Percentiles rank a stretch among this genome's conserved stretches.
Conservation (phyloP, 2,888 invertebrate genomes). For the Minunthozetes semirufus region DNA sequence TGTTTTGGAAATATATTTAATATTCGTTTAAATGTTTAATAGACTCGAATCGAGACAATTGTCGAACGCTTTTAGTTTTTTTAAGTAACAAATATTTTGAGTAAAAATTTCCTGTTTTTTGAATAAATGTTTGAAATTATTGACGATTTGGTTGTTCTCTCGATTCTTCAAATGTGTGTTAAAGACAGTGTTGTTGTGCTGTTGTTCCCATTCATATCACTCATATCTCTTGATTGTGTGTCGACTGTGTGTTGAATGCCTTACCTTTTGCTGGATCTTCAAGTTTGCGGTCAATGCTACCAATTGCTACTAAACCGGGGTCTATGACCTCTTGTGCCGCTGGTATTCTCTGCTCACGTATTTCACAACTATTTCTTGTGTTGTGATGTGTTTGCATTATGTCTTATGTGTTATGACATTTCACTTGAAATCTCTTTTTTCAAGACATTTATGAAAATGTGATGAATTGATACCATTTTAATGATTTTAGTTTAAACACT, state of each 20-base stretch:
- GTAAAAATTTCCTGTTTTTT: neutral
- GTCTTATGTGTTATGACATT: neutral
- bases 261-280: constrained; percentile 19
- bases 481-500: neutral
- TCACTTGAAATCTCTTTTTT: neutral
- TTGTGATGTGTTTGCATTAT: too few relatives aligned
- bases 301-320: constrained; percentile 4
- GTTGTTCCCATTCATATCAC: neutral
- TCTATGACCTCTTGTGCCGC: neutral
- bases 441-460: neutral
- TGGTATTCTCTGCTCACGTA: constrained; percentile 12
- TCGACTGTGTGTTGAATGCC: constrained; percentile 2
- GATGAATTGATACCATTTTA: neutral
- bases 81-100: too few relatives aligned
- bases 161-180: neutral
- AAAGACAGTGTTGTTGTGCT: neutral
- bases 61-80: too few relatives aligned
- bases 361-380: constrained; percentile 7
- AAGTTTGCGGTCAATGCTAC: constrained; percentile 21
- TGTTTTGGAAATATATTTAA: too few relatives aligned
- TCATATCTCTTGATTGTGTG: constrained; percentile 1
- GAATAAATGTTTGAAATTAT: neutral
- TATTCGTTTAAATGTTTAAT: too few relatives aligned
- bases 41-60: too few relatives aligned
- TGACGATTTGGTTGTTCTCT: neutral